A percentile compares a stretch with the other conserved stretches of the same genome.
phyloP scores from a whole-genome alignment of 1,140 invertebrate genomes.

The Drosophila persimilis region DNA sequence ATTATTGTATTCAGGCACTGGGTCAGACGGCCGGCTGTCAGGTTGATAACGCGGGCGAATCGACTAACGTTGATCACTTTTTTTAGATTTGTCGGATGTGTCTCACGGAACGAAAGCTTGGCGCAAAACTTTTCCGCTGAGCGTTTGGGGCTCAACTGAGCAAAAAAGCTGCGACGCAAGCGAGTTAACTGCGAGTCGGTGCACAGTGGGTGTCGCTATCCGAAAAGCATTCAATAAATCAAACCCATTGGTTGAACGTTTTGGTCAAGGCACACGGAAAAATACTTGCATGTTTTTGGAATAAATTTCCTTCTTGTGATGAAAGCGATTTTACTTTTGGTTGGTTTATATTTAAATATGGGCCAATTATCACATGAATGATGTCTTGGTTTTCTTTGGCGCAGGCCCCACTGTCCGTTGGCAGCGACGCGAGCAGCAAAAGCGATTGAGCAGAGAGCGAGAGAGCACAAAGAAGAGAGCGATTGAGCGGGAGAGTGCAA shows the following conservation, averaged over 20 bases:
- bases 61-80: constrained; percentile 21
- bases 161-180: constrained; percentile 19
- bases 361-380: too few relatives aligned
- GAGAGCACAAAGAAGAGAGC: constrained; percentile 4
- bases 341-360: too few relatives aligned
- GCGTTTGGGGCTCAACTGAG: constrained; percentile 71
- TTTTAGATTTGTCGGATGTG: constrained; percentile 9
- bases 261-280: too few relatives aligned
- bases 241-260: too few relatives aligned
- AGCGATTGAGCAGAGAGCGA: not conserved
- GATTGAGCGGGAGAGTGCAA: constrained; percentile 4
- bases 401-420: not conserved
- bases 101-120: constrained; percentile 20
- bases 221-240: too few relatives aligned
- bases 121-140: constrained; percentile 61
- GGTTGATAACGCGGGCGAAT: constrained; percentile 13
- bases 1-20: constrained; percentile 1
- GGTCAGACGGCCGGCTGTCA: constrained; percentile 13
- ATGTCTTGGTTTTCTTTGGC: not conserved
- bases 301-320: too few relatives aligned
- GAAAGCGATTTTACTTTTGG: not conserved
- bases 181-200: constrained; percentile 26
- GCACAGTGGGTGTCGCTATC: too few relatives aligned
- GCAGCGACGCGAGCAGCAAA: constrained; percentile 1
- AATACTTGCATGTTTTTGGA: too few relatives aligned